Evolutionary conservation across 2,797 vertebrate genomes (phyloP).

Genomic region (Cryptoprocta ferox): DNA sequence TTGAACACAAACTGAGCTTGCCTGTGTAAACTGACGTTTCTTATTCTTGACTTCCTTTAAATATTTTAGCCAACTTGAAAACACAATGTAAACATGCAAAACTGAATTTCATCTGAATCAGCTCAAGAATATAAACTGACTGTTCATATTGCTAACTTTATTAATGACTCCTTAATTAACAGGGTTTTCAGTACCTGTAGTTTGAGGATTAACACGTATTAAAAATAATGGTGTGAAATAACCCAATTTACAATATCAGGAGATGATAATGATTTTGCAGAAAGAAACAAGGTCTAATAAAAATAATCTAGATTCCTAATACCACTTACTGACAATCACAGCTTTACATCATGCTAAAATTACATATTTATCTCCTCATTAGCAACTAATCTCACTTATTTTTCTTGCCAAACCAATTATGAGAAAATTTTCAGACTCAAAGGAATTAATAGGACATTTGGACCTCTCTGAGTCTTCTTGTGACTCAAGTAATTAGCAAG

Average conservation of each 20-base stretch:
- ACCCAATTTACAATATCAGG: slow-evolving; percentile 84
- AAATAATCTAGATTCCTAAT: slow-evolving; percentile 81
- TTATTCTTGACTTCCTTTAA: neutral
- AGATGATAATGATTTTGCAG: slow-evolving; percentile 84
- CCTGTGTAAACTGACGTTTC: neutral
- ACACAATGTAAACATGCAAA: neutral
- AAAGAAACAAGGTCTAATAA: slow-evolving; percentile 81
- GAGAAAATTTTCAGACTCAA: slow-evolving; percentile 82
- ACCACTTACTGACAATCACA: slow-evolving; percentile 83
- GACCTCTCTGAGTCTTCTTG: slow-evolving; percentile 82
- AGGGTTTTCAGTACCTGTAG: slow-evolving; percentile 82
- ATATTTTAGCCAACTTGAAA: neutral
- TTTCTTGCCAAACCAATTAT: slow-evolving; percentile 86
- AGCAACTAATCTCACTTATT: slow-evolving; percentile 86
- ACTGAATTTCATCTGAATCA: slow-evolving; percentile 79
- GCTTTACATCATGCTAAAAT: slow-evolving; percentile 84
- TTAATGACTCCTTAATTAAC: slow-evolving; percentile 86
- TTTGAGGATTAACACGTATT: slow-evolving; percentile 83
- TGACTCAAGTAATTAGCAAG: slow-evolving; percentile 84
- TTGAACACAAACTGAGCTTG: neutral
- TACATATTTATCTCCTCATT: slow-evolving; percentile 87
- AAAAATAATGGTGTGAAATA: slow-evolving; percentile 87
- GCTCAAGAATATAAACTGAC: slow-evolving; percentile 81
- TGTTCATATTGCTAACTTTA: slow-evolving; percentile 84
- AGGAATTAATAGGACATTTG: slow-evolving; percentile 85